Evolutionary conservation across 2,113 vertebrate genomes (phyloP).

Genomic region (Ophiodon elongatus): DNA sequence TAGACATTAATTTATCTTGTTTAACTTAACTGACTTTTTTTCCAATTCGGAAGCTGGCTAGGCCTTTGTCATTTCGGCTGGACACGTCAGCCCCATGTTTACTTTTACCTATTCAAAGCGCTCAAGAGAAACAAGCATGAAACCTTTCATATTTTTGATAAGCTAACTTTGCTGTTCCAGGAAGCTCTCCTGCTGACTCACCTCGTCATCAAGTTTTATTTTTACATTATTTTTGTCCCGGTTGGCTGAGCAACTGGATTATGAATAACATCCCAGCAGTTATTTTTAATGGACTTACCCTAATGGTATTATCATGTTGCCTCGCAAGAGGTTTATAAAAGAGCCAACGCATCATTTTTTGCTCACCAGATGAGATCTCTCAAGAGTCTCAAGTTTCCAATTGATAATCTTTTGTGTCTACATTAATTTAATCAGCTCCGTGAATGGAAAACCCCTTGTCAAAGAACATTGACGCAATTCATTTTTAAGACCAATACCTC

Average conservation of each 20-base stretch:
- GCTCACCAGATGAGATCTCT: constrained; percentile 57
- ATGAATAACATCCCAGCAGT: constrained; percentile 68
- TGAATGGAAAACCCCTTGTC: constrained; percentile 43
- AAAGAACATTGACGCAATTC: constrained; percentile 13
- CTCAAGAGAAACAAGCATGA: not conserved
- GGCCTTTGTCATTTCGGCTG: not conserved
- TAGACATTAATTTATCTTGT: not conserved
- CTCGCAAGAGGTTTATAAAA: constrained; percentile 61
- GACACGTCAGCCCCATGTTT: not conserved
- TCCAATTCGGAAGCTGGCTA: not conserved
- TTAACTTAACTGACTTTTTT: not conserved
- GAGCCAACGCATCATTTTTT: constrained; percentile 44
- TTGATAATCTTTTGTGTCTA: constrained; percentile 57
- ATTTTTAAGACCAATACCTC: constrained; percentile 28
- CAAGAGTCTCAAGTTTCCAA: constrained; percentile 57
- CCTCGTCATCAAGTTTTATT: constrained; percentile 73
- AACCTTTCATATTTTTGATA: constrained; percentile 29
- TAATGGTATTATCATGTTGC: constrained; percentile 65
- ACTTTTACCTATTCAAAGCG: constrained; percentile 1
- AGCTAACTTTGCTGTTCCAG: constrained; percentile 65
- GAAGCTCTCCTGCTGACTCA: constrained; percentile 70
- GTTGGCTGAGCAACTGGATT: constrained; percentile 71
- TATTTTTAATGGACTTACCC: constrained; percentile 73
- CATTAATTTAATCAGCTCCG: constrained; percentile 16
- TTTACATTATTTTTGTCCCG: constrained; percentile 62